These are phyloP conservation scores for Dorcus parallelipipedus DNA, from an alignment of 2,888 invertebrate genomes.

Conservation along the genomic window DNA sequence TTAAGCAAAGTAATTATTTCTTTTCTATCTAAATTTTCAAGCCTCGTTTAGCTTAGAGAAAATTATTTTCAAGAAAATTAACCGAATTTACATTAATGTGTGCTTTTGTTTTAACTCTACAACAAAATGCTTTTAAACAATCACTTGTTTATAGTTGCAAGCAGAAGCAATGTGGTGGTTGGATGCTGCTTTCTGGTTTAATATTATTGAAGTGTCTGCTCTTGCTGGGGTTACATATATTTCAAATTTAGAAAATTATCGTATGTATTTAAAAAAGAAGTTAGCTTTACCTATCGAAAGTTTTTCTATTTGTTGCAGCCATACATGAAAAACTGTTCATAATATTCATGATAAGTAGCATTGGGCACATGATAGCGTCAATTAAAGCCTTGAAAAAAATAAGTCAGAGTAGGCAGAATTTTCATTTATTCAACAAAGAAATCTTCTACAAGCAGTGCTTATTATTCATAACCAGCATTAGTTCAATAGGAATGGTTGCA, in stretches of 20 bases:
- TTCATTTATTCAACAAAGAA: constrained; percentile 31
- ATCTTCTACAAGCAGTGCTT: constrained; percentile 63
- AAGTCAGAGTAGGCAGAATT: constrained; percentile 36
- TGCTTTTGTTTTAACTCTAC: constrained; percentile 29
- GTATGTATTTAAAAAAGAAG: constrained; percentile 68
- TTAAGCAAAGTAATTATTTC: too few species aligned
- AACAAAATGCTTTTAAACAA: not conserved
- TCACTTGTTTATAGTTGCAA: constrained; percentile 44
- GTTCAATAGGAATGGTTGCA: constrained; percentile 78
- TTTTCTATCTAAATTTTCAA: too few species aligned
- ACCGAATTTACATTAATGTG: not conserved
- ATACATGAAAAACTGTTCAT: constrained; percentile 90
- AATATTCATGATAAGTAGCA: constrained; percentile 80
- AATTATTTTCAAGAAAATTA: too few species aligned
- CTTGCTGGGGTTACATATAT: constrained; percentile 91
- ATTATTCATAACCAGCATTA: constrained; percentile 71
- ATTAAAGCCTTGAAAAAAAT: constrained; percentile 54
- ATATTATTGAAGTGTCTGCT: constrained; percentile 78
- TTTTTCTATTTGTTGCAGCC: constrained; percentile 58
- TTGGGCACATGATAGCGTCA: constrained; percentile 77
- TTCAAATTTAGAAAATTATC: constrained; percentile 92
- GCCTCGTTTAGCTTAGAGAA: too few species aligned
- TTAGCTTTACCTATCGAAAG: not conserved
- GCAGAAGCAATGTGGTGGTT: constrained; percentile 60
- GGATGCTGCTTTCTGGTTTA: constrained; percentile 75